Percentiles rank a stretch among this genome's conserved stretches.
These are phyloP conservation scores for Cervus canadensis DNA, from an alignment of 2,113 vertebrate species.

Conservation along the genomic window DNA sequence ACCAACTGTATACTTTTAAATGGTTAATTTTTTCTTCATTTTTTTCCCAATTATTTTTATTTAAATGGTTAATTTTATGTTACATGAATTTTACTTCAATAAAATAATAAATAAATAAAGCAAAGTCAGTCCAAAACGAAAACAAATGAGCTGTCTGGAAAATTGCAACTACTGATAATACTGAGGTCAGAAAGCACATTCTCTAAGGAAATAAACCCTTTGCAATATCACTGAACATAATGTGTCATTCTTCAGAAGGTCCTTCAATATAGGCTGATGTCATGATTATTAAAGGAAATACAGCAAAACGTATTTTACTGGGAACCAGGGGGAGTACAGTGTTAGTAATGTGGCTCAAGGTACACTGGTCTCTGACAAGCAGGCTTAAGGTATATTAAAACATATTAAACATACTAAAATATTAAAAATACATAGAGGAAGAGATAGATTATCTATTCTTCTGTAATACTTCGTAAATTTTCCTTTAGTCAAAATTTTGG, in stretches of 20 bases:
- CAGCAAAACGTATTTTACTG: neutral
- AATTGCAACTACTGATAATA: slow-evolving; percentile 9
- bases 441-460: neutral
- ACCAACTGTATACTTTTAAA: neutral
- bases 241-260: neutral
- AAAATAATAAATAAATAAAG: neutral
- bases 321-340: neutral
- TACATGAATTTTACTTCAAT: neutral
- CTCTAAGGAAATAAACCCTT: slow-evolving; percentile 18
- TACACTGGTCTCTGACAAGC: neutral
- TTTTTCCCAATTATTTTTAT: neutral
- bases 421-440: neutral
- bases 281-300: neutral
- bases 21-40: neutral
- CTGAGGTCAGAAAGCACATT: neutral
- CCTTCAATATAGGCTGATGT: neutral
- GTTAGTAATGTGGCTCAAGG: neutral
- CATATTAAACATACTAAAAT: neutral
- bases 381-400: neutral
- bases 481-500: neutral
- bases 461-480: neutral
- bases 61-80: neutral
- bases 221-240: neutral
- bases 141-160: neutral
- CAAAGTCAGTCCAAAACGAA: neutral